A percentile compares a stretch with the other conserved stretches of the same genome.
phyloP scores from a whole-genome alignment of 37 sponge, comb jelly and placozoan genomes.

The Axinella damicornis region DNA sequence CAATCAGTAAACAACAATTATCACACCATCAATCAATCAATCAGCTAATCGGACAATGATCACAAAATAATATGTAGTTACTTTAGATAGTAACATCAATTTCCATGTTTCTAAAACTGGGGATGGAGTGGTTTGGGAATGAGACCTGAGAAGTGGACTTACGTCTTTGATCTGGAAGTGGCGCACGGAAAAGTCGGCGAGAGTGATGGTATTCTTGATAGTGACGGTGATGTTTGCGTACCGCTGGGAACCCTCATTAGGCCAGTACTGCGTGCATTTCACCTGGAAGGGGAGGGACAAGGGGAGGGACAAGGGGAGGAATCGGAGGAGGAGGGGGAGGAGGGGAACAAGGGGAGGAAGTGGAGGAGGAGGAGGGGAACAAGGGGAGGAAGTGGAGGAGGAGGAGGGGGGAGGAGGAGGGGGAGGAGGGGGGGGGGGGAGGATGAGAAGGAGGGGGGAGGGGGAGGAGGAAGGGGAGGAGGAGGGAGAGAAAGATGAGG shows the following conservation, averaged over 20 bases:
- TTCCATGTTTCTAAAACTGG: too few relatives aligned
- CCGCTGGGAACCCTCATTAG: constrained; percentile 23
- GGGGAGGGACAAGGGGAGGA: not conserved
- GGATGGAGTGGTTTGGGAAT: too few relatives aligned
- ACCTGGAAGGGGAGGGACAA: constrained; percentile 43
- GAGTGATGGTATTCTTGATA: constrained; percentile 25
- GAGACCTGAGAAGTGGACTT: too few relatives aligned
- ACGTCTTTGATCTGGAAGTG: constrained; percentile 52
- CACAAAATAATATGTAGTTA: constrained; percentile 3
- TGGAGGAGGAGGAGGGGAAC: not conserved
- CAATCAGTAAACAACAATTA: too few relatives aligned
- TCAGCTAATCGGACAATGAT: too few relatives aligned
- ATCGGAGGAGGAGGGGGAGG: not conserved
- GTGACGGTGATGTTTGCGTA: constrained; percentile 64
- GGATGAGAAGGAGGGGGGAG: too few relatives aligned
- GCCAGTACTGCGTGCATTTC: constrained; percentile 88
- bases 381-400: not conserved
- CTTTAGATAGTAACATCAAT: not conserved
- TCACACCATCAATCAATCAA: too few relatives aligned
- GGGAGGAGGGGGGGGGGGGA: too few relatives aligned
- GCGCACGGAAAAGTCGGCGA: constrained; percentile 57
- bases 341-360: not conserved
- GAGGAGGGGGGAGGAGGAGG: not conserved
- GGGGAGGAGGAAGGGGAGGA: too few relatives aligned
- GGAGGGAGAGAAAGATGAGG: too few relatives aligned